Percentiles rank a stretch among this genome's conserved stretches.
Evolutionary conservation across 2,797 vertebrate species (phyloP).

Genomic region (Rallus crepitans): DNA sequence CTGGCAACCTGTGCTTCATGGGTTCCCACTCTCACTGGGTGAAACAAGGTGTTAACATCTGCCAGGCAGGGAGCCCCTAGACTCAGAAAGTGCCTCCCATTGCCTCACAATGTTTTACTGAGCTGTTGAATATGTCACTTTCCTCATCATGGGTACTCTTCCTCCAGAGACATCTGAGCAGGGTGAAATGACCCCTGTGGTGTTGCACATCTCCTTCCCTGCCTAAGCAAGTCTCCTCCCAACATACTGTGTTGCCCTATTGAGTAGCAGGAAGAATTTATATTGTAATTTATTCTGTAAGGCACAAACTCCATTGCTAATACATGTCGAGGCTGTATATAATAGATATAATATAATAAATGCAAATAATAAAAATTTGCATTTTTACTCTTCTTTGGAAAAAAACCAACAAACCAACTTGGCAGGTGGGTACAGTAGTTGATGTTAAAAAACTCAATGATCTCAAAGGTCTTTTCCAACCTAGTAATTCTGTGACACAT

Average conservation of each 20-base stretch:
- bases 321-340: background rate
- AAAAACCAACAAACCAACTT: background rate
- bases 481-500: background rate
- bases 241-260: background rate
- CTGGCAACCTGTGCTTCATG: background rate
- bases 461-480: too few relatives aligned
- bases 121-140: background rate
- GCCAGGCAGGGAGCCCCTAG: background rate
- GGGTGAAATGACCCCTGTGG: background rate
- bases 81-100: background rate
- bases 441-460: background rate
- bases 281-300: background rate
- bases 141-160: background rate
- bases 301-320: background rate
- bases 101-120: background rate
- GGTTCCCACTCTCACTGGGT: background rate
- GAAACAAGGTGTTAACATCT: background rate
- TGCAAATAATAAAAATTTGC: background rate
- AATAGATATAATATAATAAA: background rate
- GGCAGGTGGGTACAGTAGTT: background rate
- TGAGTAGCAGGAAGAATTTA: background rate
- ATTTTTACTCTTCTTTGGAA: background rate
- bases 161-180: background rate
- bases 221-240: background rate
- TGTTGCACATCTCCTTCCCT: accelerated